Conservation (phyloP, 2,113 vertebrate species). For the Pitta sordida region DNA sequence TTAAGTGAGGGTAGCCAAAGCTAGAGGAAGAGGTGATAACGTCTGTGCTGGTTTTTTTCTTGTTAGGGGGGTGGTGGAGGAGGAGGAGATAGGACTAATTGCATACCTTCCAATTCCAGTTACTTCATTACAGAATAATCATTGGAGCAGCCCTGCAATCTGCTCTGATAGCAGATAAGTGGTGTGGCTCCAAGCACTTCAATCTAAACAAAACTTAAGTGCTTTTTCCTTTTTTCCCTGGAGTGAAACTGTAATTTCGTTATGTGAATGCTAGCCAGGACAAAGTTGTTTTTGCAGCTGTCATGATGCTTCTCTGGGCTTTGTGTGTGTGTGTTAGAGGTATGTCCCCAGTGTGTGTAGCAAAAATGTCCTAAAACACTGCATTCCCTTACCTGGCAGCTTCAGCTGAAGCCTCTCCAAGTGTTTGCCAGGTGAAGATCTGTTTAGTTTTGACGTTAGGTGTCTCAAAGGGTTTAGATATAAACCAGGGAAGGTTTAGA, state of each 20-base stretch:
- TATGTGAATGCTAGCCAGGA: background rate
- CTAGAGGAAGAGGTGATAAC: constrained; percentile 7
- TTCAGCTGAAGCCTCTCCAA: background rate
- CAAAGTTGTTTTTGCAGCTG: constrained; percentile 2
- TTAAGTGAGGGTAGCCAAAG: constrained; percentile 34
- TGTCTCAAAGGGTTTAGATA: background rate
- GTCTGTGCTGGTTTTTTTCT: background rate
- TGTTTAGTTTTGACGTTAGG: background rate
- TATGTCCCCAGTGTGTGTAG: background rate
- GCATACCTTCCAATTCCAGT: constrained; percentile 37
- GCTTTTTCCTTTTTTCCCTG: constrained; percentile 47
- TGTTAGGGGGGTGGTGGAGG: background rate
- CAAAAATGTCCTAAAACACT: background rate
- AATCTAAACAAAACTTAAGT: constrained; percentile 47
- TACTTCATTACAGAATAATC: constrained; percentile 40
- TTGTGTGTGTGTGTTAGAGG: background rate
- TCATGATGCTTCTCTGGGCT: background rate
- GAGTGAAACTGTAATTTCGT: constrained; percentile 28
- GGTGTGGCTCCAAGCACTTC: constrained; percentile 1
- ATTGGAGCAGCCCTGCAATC: background rate
- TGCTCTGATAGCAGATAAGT: constrained; percentile 50
- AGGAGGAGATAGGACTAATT: constrained; percentile 27
- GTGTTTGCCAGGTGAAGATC: background rate
- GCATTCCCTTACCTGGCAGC: background rate
- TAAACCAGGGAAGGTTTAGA: background rate